These are phyloP conservation scores for Gastracanthus pulcherrimus DNA, from an alignment of 2,888 invertebrate genomes.

Conservation along the genomic window DNA sequence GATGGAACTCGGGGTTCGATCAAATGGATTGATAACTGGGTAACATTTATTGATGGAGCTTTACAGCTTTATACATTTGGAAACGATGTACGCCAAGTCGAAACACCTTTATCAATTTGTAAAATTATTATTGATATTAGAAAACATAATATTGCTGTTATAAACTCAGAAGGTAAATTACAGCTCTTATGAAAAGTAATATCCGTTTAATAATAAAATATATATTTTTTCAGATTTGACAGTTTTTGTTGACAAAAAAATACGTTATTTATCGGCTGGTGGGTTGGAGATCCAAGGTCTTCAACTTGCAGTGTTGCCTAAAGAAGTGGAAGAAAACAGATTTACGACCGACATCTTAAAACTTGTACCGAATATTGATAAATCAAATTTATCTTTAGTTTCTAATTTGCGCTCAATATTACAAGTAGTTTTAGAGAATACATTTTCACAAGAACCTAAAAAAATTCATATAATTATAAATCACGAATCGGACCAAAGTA, in stretches of 20 bases:
- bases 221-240: neutral
- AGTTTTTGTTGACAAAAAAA: slow-evolving; percentile 65
- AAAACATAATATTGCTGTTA: slow-evolving; percentile 58
- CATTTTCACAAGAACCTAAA: slow-evolving; percentile 26
- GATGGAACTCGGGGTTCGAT: slow-evolving; percentile 74
- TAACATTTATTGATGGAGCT: slow-evolving; percentile 84
- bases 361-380: slow-evolving; percentile 21
- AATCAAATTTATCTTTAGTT: neutral
- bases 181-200: too few relatives aligned
- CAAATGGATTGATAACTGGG: slow-evolving; percentile 82
- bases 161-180: slow-evolving; percentile 10
- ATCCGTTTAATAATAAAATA: too few relatives aligned
- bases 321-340: slow-evolving; percentile 10
- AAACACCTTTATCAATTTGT: slow-evolving; percentile 80
- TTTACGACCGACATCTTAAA: neutral
- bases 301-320: slow-evolving; percentile 69
- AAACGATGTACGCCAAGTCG: slow-evolving; percentile 76
- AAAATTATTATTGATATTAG: slow-evolving; percentile 80
- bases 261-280: slow-evolving; percentile 77
- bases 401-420: slow-evolving; percentile 33
- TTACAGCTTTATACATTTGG: slow-evolving; percentile 81
- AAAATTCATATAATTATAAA: slow-evolving; percentile 23
- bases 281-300: slow-evolving; percentile 81
- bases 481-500: neutral
- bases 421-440: slow-evolving; percentile 52